Evolutionary conservation across 2,797 vertebrate genomes (phyloP).

Genomic region (Myripristis jacobus): DNA sequence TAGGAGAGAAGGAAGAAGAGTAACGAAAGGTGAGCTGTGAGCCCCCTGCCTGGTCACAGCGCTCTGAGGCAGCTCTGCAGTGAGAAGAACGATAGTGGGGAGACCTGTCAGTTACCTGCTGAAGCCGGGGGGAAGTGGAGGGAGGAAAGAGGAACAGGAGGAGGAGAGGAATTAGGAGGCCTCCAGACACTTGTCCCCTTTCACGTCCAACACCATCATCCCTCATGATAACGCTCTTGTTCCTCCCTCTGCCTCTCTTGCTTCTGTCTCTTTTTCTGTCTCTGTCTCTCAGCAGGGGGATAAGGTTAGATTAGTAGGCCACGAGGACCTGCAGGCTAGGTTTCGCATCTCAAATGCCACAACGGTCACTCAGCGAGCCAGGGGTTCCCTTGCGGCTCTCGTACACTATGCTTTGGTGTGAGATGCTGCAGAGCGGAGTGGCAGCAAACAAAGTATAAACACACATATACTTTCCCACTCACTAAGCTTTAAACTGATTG

Average conservation of each 20-base stretch:
- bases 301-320: constrained; percentile 82
- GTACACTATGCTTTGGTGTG: constrained; percentile 23
- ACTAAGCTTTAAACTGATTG: not conserved
- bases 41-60: constrained; percentile 70
- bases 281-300: constrained; percentile 73
- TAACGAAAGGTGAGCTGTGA: constrained; percentile 58
- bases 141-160: constrained; percentile 45
- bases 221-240: constrained; percentile 68
- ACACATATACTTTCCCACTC: not conserved
- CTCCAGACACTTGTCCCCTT: constrained; percentile 76
- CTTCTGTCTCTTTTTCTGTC: constrained; percentile 36
- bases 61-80: constrained; percentile 73
- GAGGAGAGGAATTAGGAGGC: constrained; percentile 65
- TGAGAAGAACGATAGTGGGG: constrained; percentile 70
- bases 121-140: constrained; percentile 63
- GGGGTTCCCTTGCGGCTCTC: constrained; percentile 56
- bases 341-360: constrained; percentile 83
- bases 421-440: constrained; percentile 22
- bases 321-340: constrained; percentile 72
- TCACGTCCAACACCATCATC: constrained; percentile 72
- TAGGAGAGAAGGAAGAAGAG: constrained; percentile 22
- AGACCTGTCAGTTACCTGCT: constrained; percentile 79
- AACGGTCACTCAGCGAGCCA: constrained; percentile 80
- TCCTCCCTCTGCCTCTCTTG: constrained; percentile 45
- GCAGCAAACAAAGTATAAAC: constrained; percentile 1